These are phyloP conservation scores for Neocrepidodera transversa DNA, from an alignment of 2,888 invertebrate genomes.

Conservation along the genomic window DNA sequence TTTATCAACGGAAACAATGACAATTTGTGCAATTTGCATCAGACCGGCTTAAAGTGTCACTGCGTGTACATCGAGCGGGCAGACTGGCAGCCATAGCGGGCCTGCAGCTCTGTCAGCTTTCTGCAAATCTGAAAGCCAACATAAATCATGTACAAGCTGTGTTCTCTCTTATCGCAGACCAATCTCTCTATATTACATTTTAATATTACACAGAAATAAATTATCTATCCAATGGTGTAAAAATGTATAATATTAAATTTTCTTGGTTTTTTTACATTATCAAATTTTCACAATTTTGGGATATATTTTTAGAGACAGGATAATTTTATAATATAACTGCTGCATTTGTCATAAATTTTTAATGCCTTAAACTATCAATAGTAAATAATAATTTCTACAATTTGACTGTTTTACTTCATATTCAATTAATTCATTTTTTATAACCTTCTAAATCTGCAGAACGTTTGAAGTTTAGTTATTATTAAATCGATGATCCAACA, in stretches of 20 bases:
- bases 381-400: no score
- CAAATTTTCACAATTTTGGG: no score
- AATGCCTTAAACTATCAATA: no score
- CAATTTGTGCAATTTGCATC: constrained; percentile 25
- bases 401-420: no score
- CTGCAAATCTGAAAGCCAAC: constrained; percentile 27
- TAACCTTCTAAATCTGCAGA: no score
- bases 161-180: constrained; percentile 17
- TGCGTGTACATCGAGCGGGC: constrained; percentile 21
- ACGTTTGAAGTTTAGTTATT: no score
- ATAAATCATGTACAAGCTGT: constrained; percentile 32
- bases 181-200: constrained; percentile 18
- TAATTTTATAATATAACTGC: no score
- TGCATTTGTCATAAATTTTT: no score
- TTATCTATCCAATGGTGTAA: constrained; percentile 8
- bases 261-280: neutral
- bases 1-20: constrained; percentile 24
- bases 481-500: no score
- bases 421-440: no score
- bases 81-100: constrained; percentile 2
- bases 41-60: constrained; percentile 25
- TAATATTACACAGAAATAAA: constrained; percentile 21
- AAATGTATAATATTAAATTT: neutral
- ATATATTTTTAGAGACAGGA: no score
- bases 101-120: constrained; percentile 28